Percentiles rank a stretch among this genome's conserved stretches.
These are phyloP conservation scores for Caerostris extrusa DNA, from an alignment of 1,140 invertebrate species.

Conservation along the genomic window DNA sequence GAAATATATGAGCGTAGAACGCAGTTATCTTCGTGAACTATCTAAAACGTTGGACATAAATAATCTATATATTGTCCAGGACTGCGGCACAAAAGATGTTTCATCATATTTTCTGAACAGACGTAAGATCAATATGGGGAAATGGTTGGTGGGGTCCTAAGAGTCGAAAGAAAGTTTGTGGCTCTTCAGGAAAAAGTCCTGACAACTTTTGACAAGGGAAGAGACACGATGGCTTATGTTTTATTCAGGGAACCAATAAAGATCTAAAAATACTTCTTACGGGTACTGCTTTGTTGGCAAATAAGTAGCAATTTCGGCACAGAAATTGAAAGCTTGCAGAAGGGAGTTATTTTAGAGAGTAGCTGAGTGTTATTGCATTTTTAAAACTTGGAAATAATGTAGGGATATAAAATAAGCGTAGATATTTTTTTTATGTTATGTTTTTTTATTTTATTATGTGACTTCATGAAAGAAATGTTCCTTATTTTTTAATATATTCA, in stretches of 20 bases:
- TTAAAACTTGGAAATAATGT: no score
- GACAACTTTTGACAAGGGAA: constrained; percentile 51
- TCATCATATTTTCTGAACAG: constrained; percentile 55
- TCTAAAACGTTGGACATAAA: constrained; percentile 57
- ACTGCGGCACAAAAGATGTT: constrained; percentile 26
- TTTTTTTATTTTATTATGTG: no score
- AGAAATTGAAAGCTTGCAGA: neutral
- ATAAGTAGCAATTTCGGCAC: neutral
- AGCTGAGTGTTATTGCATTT: no score
- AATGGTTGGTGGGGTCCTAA: neutral
- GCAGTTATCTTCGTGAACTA: constrained; percentile 46
- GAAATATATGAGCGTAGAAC: neutral
- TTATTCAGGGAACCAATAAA: constrained; percentile 38
- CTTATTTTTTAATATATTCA: no score
- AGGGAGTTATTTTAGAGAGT: no score
- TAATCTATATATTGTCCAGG: constrained; percentile 42
- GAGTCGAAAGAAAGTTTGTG: constrained; percentile 51
- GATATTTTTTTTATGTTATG: no score
- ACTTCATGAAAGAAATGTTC: no score
- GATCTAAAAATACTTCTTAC: neutral
- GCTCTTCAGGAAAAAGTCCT: constrained; percentile 49
- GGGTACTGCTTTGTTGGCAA: neutral
- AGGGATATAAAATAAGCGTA: no score
- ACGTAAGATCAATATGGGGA: constrained; percentile 44
- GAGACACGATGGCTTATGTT: constrained; percentile 46